Evolutionary conservation across 2,888 invertebrate genomes (phyloP).

Genomic region (Tholera decimalis): DNA sequence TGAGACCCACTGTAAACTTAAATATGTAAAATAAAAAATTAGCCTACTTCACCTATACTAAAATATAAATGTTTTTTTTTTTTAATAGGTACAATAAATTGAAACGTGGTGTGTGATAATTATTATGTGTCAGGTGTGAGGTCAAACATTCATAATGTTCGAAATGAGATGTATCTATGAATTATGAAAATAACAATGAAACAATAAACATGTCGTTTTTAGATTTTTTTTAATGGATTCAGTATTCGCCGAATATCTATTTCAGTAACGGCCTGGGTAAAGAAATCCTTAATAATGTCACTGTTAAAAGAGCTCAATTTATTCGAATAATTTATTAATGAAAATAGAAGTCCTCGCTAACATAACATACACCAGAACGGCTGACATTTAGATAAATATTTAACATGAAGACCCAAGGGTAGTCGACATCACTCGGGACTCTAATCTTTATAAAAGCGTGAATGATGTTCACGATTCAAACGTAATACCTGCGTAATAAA

Average conservation of each 20-base stretch:
- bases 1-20: too few species aligned
- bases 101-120: too few species aligned
- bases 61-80: too few species aligned
- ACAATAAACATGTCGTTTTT: too few species aligned
- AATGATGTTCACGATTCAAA: slow-evolving; percentile 45
- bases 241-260: not conserved
- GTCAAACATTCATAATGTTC: too few species aligned
- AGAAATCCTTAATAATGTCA: not conserved
- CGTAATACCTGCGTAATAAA: slow-evolving; percentile 52
- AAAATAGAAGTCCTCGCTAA: slow-evolving; percentile 9
- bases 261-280: not conserved
- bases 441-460: slow-evolving; percentile 57
- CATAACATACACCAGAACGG: slow-evolving; percentile 12
- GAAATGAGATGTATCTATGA: too few species aligned
- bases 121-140: too few species aligned
- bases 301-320: slow-evolving; percentile 9
- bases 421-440: slow-evolving; percentile 18
- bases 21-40: too few species aligned
- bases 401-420: slow-evolving; percentile 19
- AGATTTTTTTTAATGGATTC: too few species aligned
- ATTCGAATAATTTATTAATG: not conserved
- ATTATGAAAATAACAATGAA: too few species aligned
- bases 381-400: slow-evolving; percentile 47
- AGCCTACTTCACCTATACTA: too few species aligned
- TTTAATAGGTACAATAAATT: too few species aligned